phyloP scores from a whole-genome alignment of 2,797 vertebrate genomes.

The Okamejei kenojei region DNA sequence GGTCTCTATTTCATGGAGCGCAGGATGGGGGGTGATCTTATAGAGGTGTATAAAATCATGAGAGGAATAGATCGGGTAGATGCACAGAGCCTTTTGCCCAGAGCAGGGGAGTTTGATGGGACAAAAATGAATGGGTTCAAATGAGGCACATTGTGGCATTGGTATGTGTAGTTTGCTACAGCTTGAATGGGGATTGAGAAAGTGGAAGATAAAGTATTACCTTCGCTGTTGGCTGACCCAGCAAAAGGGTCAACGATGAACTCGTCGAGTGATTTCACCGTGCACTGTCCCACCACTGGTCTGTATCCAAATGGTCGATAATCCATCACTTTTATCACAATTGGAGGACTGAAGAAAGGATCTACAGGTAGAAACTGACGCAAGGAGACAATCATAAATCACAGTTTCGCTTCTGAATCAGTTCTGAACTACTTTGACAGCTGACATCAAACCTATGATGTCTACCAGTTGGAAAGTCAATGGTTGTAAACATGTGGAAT shows the following conservation, averaged over 20 bases:
- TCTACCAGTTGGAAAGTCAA: no score
- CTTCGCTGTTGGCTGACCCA: neutral
- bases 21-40: no score
- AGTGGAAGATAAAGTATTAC: neutral
- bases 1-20: no score
- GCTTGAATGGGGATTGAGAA: neutral
- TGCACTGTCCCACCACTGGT: constrained; percentile 49
- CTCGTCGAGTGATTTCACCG: constrained; percentile 44
- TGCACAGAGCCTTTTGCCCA: no score
- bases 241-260: constrained; percentile 47
- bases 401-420: neutral
- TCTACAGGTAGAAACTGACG: constrained; percentile 51
- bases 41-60: no score
- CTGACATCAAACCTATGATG: no score
- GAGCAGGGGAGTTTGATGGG: no score
- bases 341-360: constrained; percentile 44
- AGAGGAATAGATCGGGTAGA: no score
- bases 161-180: neutral
- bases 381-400: neutral
- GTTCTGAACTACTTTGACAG: no score
- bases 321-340: constrained; percentile 54
- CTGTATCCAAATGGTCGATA: constrained; percentile 44
- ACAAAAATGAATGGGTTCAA: no score
- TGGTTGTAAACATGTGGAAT: no score
- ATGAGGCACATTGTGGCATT: neutral